Conservation (phyloP, 1,140 invertebrate species). For the Tetraneura akinire region DNA sequence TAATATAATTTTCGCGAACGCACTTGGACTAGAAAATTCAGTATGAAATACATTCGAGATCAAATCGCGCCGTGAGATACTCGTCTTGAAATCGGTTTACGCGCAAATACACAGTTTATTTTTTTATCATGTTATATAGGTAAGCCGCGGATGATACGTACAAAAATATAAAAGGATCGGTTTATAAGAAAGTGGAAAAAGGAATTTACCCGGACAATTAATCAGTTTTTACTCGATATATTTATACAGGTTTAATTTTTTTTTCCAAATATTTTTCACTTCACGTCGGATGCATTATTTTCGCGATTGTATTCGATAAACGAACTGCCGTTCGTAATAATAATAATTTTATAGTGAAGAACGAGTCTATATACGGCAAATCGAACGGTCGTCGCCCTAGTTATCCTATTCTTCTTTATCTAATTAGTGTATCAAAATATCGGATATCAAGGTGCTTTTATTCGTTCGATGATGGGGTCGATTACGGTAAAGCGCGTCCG, state of each 20-base stretch:
- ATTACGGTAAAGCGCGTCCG: neutral
- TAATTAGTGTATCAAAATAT: slow-evolving; percentile 45
- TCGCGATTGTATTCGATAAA: slow-evolving; percentile 1
- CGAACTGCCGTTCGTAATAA: neutral
- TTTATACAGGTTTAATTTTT: neutral
- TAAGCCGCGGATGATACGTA: no score
- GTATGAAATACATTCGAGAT: no score
- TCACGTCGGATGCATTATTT: neutral
- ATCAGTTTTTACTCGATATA: neutral
- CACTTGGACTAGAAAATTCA: no score
- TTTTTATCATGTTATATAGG: no score
- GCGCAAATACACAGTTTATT: no score
- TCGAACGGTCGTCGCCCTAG: slow-evolving; percentile 39
- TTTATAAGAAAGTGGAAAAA: neutral
- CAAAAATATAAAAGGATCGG: no score
- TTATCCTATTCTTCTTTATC: slow-evolving; percentile 45
- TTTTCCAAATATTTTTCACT: neutral
- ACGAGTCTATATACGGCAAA: neutral
- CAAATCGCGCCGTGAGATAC: no score
- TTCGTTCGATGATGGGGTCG: slow-evolving; percentile 16
- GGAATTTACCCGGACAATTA: neutral
- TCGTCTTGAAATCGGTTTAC: no score
- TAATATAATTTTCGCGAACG: no score
- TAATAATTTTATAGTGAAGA: neutral
- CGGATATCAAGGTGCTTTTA: slow-evolving; percentile 45